Evolutionary conservation across 2,888 invertebrate genomes (phyloP), one percentile per base, ranked within the genome.

Genomic region (Myopa testacea): DNA sequence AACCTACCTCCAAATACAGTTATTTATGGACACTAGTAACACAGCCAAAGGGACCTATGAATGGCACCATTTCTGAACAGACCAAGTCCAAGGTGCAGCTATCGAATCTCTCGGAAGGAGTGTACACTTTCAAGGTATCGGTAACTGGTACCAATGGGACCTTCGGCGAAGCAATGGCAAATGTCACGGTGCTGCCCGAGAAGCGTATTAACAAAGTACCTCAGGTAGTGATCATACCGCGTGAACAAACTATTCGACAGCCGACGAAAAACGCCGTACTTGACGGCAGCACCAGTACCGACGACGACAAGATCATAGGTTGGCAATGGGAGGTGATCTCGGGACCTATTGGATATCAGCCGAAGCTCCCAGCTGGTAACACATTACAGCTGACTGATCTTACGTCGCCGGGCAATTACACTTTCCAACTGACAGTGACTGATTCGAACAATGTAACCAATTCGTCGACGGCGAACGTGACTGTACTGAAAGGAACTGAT

Each of bases 281-380:
- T 45, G 98, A 98, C 88, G 98, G 94, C 0, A 95, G 95, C 84
- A 93, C 92, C 58, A 95, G 92, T 83, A 92, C 91, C 86, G 95
- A 95, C 83, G 97, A 98, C 85, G 95, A 95, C 85, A 93, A 93
- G 79, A 96, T 98, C 80, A 92, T 94, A 82, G 93, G 93, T 0
- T 98, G 96, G 93, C 95, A 95, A 86, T 98, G 98, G 98, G 97
- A 98, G 88, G 90, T 97, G 52, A 95, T 95, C 55, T 94, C 94
- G 77, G 96, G 96, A 0, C 98, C 98, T 0, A 91, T 95, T 79
- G 95, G 95, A 34, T 97, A 96, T 89, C 94, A 95, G 84, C 94
- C 96, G 0, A 93, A 93, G 74, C 88, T 96, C 45, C 92, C 93
- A 80, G 95, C 96, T 81, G 93, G 93, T 0, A 93, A 95, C 3